These are phyloP conservation scores for Latrodectus geometricus DNA, from an alignment of 1,140 invertebrate genomes.

Conservation along the genomic window DNA sequence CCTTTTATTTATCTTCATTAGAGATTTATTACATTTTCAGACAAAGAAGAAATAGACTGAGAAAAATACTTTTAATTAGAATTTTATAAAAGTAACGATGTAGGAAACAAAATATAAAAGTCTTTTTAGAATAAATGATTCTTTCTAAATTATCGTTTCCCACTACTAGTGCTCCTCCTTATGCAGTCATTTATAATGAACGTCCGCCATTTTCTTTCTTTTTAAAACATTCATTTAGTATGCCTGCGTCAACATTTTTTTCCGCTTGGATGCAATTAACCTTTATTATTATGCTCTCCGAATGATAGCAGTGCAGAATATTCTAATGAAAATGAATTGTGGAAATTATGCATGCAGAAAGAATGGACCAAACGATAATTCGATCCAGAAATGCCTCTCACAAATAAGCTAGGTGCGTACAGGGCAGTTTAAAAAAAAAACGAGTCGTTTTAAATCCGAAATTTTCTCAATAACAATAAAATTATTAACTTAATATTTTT, in stretches of 20 bases:
- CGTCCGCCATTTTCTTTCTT: neutral
- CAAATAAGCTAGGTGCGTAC: constrained; percentile 3
- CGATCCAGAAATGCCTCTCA: constrained; percentile 9
- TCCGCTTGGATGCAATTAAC: constrained; percentile 28
- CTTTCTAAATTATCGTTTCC: neutral
- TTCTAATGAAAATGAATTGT: constrained; percentile 36
- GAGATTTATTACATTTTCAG: neutral
- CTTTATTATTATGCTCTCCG: constrained; percentile 5
- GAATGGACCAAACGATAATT: constrained; percentile 1
- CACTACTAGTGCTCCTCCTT: neutral
- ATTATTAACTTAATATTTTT: neutral
- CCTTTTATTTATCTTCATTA: neutral
- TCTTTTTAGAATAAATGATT: neutral
- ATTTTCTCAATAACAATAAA: neutral
- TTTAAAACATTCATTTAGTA: constrained; percentile 20
- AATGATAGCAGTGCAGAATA: constrained; percentile 20
- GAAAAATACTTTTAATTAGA: constrained; percentile 3
- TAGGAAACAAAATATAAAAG: neutral
- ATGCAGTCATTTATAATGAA: constrained; percentile 29
- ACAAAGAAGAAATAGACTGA: neutral
- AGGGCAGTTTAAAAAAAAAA: neutral
- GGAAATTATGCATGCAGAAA: constrained; percentile 15
- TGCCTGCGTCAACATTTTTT: constrained; percentile 34
- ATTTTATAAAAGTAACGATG: neutral
- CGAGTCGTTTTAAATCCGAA: neutral